Conservation (phyloP, 2,113 vertebrate genomes). For the Hiodon alosoides region DNA sequence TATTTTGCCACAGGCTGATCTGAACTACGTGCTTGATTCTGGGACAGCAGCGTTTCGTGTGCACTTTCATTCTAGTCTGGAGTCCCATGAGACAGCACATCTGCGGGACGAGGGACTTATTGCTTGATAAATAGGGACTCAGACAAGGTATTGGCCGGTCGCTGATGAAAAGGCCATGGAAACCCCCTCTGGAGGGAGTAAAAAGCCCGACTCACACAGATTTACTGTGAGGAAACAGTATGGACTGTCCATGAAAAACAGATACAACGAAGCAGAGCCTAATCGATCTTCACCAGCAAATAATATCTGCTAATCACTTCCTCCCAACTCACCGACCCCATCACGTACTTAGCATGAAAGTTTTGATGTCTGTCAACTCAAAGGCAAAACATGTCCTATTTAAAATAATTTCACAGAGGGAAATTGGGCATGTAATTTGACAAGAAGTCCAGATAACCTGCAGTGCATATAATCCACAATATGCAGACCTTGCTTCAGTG, state of each 20-base stretch:
- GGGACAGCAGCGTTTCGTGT: neutral
- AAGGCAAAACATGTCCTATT: neutral
- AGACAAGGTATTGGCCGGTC: neutral
- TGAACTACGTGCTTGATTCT: neutral
- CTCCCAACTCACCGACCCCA: slow-evolving; percentile 6
- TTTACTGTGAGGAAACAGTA: too few species aligned
- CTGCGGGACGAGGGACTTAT: slow-evolving; percentile 7
- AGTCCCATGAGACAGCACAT: slow-evolving; percentile 2
- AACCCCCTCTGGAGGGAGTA: slow-evolving; percentile 1
- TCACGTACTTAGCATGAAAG: neutral
- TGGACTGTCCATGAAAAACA: too few species aligned
- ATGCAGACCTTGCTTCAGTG: neutral
- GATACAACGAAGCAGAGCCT: too few species aligned
- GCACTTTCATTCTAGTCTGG: neutral
- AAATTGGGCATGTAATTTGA: neutral
- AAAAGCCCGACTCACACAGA: too few species aligned
- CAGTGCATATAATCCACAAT: neutral
- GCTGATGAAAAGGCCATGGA: neutral
- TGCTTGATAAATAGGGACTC: slow-evolving; percentile 9
- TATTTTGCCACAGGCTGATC: neutral
- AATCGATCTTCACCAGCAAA: too few species aligned
- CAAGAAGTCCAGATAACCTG: neutral
- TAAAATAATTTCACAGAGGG: neutral
- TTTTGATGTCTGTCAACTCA: neutral
- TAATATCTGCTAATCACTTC: neutral